Base-by-base conservation (phyloP, 2,888 invertebrate species). In the Meandrusa payeni region DNA sequence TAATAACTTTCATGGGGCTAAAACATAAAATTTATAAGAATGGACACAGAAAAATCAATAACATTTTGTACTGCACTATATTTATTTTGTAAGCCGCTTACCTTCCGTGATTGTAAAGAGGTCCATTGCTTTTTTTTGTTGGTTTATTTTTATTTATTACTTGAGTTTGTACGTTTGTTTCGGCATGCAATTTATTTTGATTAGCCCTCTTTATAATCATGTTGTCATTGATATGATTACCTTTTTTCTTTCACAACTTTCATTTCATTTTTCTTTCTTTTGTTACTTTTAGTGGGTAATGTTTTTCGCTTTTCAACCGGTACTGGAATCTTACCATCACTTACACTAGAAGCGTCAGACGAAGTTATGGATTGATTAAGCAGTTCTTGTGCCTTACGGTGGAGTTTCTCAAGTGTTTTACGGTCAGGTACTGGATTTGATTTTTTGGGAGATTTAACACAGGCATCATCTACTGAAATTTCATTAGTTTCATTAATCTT, bases 341-440 rank as follows among this genome's bases (percentile, higher is more conserved):
- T 57, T 22, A 47, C 29, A 36, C 54, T 71, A 38, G 80, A 77
- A 13, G 50, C 52, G 38, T 86, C 85, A n/a, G 77, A 74, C 37
- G 77, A 70, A 51, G 66, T 73, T 9, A 65, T 54, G n/a, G 79
- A 73, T 23, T 67, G 66, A 51, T 71, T 75, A 0, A 87, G 61
- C 29, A 87, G 64, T 54, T 79, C 83, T 57, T 85, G 77, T 3
- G 86, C 85, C 58, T 79, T 82, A 51, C 71, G 71, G 48, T 87
- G 87, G 19, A 87, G 68, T 46, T 69, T 74, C 56, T 79, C 74
- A 1, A 86, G 66, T 2, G 72, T 74, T 47, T 72, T 64, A 11
- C 61, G 59, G 46, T 74, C 63, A 11, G 64, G 54, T 28, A 55
- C 57, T 41, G 59, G 61, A 24, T 64, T 61, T 6, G 47, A 22